A percentile compares a stretch with the other conserved stretches of the same genome.
Evolutionary conservation across 2,113 vertebrate genomes (phyloP).

Genomic region (Rana temporaria): DNA sequence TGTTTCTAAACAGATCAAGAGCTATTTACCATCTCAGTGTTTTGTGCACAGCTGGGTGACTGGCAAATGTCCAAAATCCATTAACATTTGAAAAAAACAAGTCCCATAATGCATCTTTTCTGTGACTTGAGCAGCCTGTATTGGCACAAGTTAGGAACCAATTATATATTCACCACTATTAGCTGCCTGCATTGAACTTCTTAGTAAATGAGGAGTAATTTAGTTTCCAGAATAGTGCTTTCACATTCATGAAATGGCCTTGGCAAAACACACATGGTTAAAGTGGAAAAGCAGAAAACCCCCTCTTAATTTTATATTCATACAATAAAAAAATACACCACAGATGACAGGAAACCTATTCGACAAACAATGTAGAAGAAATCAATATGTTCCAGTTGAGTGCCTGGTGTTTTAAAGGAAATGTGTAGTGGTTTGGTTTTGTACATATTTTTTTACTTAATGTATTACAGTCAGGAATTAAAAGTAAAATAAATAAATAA

Average conservation of each 20-base stretch:
- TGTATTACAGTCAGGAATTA: no score
- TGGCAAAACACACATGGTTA: constrained; percentile 62
- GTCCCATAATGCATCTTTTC: constrained; percentile 84
- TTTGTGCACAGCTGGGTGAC: constrained; percentile 82
- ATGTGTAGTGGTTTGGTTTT: no score
- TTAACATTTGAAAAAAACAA: constrained; percentile 86
- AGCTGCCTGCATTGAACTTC: constrained; percentile 75
- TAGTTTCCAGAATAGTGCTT: constrained; percentile 75
- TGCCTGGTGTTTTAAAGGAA: no score
- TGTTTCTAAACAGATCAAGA: constrained; percentile 87
- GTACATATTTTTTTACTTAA: no score
- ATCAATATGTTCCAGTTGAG: no score
- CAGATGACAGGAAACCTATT: no score
- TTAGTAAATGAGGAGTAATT: constrained; percentile 77
- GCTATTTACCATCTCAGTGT: constrained; percentile 82
- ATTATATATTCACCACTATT: constrained; percentile 77
- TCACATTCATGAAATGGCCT: constrained; percentile 75
- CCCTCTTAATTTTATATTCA: no score
- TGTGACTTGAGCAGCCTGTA: constrained; percentile 72
- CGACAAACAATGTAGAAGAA: no score
- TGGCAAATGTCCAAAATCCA: constrained; percentile 83
- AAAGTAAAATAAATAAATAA: no score
- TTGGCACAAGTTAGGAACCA: constrained; percentile 81
- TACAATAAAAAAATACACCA: neutral
- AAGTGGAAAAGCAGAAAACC: constrained; percentile 64